Percentiles rank a stretch among this genome's conserved stretches.
These are phyloP conservation scores for Cataglyphis rosenhaueri DNA, from an alignment of 2,888 invertebrate species.

Conservation along the genomic window DNA sequence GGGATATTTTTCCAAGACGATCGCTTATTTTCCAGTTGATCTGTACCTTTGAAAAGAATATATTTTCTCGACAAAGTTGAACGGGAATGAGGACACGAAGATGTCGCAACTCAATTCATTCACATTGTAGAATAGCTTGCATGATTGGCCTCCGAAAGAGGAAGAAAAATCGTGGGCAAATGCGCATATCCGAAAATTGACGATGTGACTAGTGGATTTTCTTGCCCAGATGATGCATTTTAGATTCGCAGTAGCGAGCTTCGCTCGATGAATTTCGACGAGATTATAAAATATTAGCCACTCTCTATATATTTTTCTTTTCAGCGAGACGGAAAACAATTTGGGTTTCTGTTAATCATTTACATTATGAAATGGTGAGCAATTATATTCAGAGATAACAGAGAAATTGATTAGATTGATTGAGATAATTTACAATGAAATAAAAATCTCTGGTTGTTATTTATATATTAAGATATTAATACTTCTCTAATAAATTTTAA, in stretches of 20 bases:
- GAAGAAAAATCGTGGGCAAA: conserved; percentile 7
- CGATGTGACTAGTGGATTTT: conserved; percentile 18
- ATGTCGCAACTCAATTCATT: conserved; percentile 23
- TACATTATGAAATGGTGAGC: neutral
- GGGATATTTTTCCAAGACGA: neutral
- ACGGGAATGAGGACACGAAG: conserved; percentile 1
- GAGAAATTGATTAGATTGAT: neutral
- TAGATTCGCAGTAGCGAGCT: conserved; percentile 21
- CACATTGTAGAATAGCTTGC: conserved; percentile 33
- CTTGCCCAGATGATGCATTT: conserved; percentile 17
- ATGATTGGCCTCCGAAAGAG: conserved; percentile 2
- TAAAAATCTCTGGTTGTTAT: neutral
- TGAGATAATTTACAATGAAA: neutral
- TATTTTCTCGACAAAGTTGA: neutral
- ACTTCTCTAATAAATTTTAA: neutral
- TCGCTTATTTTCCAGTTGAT: conserved; percentile 9
- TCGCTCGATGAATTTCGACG: conserved; percentile 24
- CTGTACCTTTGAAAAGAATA: neutral
- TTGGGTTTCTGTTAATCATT: neutral
- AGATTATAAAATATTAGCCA: neutral
- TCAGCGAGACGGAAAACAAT: neutral
- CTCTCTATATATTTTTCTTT: neutral
- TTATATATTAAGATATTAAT: neutral
- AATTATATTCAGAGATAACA: neutral
- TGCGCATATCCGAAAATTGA: conserved; percentile 20